Conservation (phyloP, 2,888 invertebrate genomes). For the Euclidia mi region DNA sequence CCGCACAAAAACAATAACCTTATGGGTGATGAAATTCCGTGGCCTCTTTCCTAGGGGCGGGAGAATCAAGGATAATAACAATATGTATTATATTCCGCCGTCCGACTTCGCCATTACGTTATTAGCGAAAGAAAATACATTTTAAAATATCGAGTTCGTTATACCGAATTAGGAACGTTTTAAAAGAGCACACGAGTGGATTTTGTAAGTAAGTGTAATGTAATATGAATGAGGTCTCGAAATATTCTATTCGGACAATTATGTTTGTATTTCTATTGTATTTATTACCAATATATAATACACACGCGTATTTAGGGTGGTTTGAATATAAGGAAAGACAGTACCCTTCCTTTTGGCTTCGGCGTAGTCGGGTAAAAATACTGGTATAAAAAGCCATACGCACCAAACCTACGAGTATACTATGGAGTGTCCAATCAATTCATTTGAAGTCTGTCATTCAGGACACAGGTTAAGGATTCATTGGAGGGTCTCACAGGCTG, state of each 20-base stretch:
- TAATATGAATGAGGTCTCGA: too few relatives aligned
- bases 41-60: slow-evolving; percentile 15
- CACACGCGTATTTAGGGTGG: too few relatives aligned
- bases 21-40: slow-evolving; percentile 28
- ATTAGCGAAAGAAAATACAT: slow-evolving; percentile 25
- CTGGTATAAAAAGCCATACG: too few relatives aligned
- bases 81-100: slow-evolving; percentile 33
- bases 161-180: neutral
- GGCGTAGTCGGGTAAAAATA: too few relatives aligned
- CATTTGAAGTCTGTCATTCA: slow-evolving; percentile 38
- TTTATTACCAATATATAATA: too few relatives aligned
- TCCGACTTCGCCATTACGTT: slow-evolving; percentile 25
- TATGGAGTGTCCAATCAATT: slow-evolving; percentile 41
- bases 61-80: slow-evolving; percentile 26
- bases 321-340: too few relatives aligned
- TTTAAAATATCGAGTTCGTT: slow-evolving; percentile 12
- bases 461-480: slow-evolving; percentile 56
- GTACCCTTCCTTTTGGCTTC: too few relatives aligned
- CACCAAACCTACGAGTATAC: slow-evolving; percentile 16
- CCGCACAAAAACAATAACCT: slow-evolving; percentile 44
- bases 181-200: neutral
- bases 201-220: too few relatives aligned
- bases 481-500: slow-evolving; percentile 43
- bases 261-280: too few relatives aligned
- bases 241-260: too few relatives aligned